Base-by-base conservation (phyloP, 2,888 invertebrate species). In the Clostera curtula region DNA sequence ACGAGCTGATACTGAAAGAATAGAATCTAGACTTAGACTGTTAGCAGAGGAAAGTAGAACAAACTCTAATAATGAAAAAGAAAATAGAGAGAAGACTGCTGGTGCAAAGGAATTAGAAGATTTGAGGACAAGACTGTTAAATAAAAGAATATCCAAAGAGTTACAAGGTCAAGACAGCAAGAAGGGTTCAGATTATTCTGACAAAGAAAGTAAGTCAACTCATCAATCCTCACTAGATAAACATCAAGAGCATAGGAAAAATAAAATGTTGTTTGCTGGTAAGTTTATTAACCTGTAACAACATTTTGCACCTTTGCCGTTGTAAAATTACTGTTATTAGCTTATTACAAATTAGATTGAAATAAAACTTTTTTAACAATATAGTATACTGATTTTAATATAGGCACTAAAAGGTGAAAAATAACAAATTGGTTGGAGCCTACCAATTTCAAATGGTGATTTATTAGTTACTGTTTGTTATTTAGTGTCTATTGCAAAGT, bases 71-170 rank as follows among this genome's bases (percentile, higher is more conserved):
- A 73, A 69, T 59, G 84, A 85, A 56, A 85, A 85, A 55, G 85
- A 85, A 56, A 79, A 80, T 38, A 72, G 79, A 31, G 79, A 77
- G 31, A 72, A 68, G 39, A 66, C 72, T 15, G 75, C 82, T 24
- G 87, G 87, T 24, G 86, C 85, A 40, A 85, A 87, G 43, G 88
- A 91, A 31, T 77, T 93, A 34, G 91, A 93, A 59, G 93, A 93
- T 70, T 79, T 93, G 56, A 85, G 93, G 45, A 91, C 90, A 48
- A 86, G 93, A 53, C 74, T 91, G 40, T 62, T 91, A 11, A 90
- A 89, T 59, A 91, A 91, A 67, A 79, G 88, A 46, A 89, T 87
- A 67, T 88, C 85, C 55, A 91, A 90, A 51, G 90, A 89, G 32
- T 84, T 86, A 29, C 86, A 86, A 30, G 85, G 59, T 33, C 86